Evolutionary conservation across 2,113 vertebrate species (phyloP), one percentile per base, ranked within the genome.

Genomic region (Seriola dumerili): DNA sequence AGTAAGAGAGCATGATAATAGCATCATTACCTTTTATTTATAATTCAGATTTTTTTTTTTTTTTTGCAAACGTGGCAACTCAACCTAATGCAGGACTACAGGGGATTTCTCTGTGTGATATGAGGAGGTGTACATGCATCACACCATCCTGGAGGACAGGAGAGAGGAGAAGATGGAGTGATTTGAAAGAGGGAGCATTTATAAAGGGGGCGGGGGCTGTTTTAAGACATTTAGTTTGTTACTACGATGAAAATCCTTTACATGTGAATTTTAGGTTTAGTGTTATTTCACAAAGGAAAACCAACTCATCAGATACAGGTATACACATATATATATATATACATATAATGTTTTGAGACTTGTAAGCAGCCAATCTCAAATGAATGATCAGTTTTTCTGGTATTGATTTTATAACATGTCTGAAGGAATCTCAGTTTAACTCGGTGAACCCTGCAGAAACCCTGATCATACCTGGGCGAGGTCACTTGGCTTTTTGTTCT

Each of bases 11-110:
- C 96, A 96, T 95, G 96, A 98, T 97, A 97, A 97, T 96, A 95
- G 96, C 96, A 95, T 97, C 97, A 97, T 97, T 97, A 97, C 91
- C 91, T 94, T 97, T 97, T 97, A 97, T 97, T 98, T 97, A 97
- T 96, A 97, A 96, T 96, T 97, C 95, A 91, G 95, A 93, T 95
- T 96, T 94, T 36, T 62, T 66, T 57, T 55, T 81, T 72, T 64
- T 69, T 86, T 95, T 94, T 96, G 94, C 94, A 96, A 95, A 95
- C 89, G 93, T 96, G 96, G 96, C 93, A 86, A 95, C 94, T 96
- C 95, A 96, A 95, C 94, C 95, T 96, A 95, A 93, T 90, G 84
- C 78, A 94, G 94, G 93, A 93, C 75, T 90, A 84, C 85, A 85
- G 90, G 89, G 95, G 92, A 94, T 95, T 96, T 94, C 93, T 90